These are phyloP conservation scores for Tragulus kanchil DNA, from an alignment of 2,113 vertebrate species.

Conservation along the genomic window DNA sequence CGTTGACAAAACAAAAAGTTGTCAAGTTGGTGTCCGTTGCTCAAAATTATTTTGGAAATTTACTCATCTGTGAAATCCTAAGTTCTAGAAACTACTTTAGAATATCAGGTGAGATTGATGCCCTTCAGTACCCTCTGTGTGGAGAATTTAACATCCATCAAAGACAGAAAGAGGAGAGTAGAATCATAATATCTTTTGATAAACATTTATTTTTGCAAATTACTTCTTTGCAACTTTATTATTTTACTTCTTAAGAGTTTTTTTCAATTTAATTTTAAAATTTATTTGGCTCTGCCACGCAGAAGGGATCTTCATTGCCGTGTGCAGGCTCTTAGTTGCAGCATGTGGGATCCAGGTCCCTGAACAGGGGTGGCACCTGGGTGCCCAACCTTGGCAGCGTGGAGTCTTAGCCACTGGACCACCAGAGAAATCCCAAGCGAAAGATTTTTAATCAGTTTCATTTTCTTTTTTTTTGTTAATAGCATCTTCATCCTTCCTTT, in stretches of 20 bases:
- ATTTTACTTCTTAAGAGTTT: background rate
- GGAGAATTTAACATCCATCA: background rate
- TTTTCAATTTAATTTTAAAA: background rate
- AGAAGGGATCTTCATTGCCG: background rate
- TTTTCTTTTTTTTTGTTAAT: background rate
- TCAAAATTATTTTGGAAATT: background rate
- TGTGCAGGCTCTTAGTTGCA: background rate
- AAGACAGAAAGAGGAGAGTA: background rate
- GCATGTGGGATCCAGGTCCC: background rate
- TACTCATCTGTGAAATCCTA: conserved; percentile 8
- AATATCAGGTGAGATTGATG: background rate
- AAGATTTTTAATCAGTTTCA: background rate
- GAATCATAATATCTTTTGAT: background rate
- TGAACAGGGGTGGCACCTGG: background rate
- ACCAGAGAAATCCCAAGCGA: background rate
- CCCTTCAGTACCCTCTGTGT: background rate
- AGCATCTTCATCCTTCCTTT: background rate
- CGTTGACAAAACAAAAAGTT: background rate
- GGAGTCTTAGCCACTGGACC: background rate
- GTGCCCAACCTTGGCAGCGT: background rate
- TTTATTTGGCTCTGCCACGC: background rate
- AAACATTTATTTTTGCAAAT: conserved; percentile 18
- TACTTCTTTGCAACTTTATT: conserved; percentile 25
- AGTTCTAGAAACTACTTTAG: background rate
- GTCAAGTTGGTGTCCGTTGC: background rate